Conservation (phyloP, 2,113 vertebrate species). For the Lipotes vexillifer region DNA sequence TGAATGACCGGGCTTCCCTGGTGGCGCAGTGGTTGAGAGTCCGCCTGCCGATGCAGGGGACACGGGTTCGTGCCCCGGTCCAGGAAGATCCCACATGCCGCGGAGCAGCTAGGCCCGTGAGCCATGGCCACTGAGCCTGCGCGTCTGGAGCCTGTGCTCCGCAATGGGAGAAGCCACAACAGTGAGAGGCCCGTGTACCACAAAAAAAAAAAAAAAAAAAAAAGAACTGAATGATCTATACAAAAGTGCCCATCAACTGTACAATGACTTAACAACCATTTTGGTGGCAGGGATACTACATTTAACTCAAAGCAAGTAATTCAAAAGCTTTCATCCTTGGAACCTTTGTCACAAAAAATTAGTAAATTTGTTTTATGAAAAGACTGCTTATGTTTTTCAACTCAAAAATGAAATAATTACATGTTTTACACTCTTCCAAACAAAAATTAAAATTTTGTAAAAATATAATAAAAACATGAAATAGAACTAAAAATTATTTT, state of each 20-base stretch:
- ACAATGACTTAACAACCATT: slow-evolving; percentile 11
- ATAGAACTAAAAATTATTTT: neutral
- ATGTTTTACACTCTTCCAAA: slow-evolving; percentile 22
- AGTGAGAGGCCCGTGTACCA: no score
- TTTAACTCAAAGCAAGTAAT: slow-evolving; percentile 32
- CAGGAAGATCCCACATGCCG: no score
- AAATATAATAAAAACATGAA: slow-evolving; percentile 12
- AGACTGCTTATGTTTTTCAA: neutral
- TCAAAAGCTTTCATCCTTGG: slow-evolving; percentile 7
- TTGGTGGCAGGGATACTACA: neutral
- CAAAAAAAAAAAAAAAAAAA: no score
- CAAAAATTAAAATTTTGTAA: neutral
- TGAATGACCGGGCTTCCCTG: neutral
- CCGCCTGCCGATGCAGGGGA: no score
- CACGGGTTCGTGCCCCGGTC: no score
- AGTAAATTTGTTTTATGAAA: slow-evolving; percentile 39
- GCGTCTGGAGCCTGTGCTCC: no score
- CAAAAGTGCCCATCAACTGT: neutral
- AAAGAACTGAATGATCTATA: slow-evolving; percentile 25
- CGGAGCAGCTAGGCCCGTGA: no score
- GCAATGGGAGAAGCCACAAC: no score
- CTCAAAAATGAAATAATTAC: slow-evolving; percentile 23
- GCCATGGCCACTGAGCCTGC: no score
- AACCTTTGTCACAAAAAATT: neutral
- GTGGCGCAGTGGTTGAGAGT: no score